Evolutionary conservation across 2,797 vertebrate species (phyloP), one percentile per base, ranked within the genome.

Genomic region (Agapornis canus): DNA sequence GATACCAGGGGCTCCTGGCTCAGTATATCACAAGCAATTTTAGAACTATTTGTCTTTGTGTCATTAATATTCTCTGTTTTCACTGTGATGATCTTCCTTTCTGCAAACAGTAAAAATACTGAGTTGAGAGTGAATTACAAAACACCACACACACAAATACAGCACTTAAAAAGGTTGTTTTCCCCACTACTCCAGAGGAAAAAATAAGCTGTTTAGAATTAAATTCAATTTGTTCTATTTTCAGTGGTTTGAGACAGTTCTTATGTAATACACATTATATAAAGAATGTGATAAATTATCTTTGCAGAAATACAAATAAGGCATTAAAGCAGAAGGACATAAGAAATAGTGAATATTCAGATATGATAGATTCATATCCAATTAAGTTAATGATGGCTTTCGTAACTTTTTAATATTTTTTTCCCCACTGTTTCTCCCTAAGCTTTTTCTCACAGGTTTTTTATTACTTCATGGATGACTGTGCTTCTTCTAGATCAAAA

Each of bases 61-160:
- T 98, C 98, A 22, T 99, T 98, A 7, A 98, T 98, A 73, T 99
- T 98, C 11, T 98, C 98, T 27, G 98, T 98, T 70, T 98, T 98
- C 80, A 99, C 96, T 19, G 92, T 97, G 70, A 98, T 98, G 86
- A 99, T 98, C 85, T 98, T 97, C 18, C 98, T 98, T 80, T 98
- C 98, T 99, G 57, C 14, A 57, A 39, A 71, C 60, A 59, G 59
- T n/a, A 68, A 71, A 63, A 94, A 80, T 91, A n/a, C 23, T 18
- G 59, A 95, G 29, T 27, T 59, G 70, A 40, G 45, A 52, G 13
- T 14, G 18, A 66, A 59, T 64, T 25, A 23, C 54, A 4, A 65
- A 71, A 71, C 66, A 64, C 4, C 0, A 2, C 9, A 8, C 19
- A 32, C 39, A 49, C 6, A 61, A 92, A 83, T 35, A 37, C 10